phyloP scores from a whole-genome alignment of 2,888 invertebrate species.

The Nomada fucata region DNA sequence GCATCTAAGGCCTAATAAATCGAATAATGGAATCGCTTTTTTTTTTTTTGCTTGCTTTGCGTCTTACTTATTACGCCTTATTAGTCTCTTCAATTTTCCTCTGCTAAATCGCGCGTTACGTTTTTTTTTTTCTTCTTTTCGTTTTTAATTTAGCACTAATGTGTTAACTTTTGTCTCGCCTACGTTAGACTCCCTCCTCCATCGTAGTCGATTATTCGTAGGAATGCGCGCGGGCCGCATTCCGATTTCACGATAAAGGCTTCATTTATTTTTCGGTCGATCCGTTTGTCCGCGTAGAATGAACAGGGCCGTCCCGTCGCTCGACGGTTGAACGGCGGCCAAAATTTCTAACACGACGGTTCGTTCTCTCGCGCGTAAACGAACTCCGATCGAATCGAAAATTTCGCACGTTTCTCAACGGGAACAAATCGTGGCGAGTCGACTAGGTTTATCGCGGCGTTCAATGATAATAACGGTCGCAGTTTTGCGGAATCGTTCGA shows the following conservation, averaged over 20 bases:
- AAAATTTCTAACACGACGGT: background rate
- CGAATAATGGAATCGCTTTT: conserved; percentile 51
- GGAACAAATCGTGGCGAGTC: conserved; percentile 1
- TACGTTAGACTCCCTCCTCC: conserved; percentile 51
- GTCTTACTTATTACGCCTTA: conserved; percentile 8
- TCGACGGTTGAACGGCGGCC: conserved; percentile 32
- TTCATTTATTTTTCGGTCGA: background rate
- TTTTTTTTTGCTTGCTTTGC: conserved; percentile 26
- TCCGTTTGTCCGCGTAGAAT: conserved; percentile 26
- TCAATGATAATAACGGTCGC: background rate
- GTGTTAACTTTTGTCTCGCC: conserved; percentile 6
- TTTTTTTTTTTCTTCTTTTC: background rate
- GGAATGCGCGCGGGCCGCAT: conserved; percentile 32
- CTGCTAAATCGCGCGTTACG: conserved; percentile 39
- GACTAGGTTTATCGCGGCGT: background rate
- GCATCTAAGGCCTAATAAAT: conserved; percentile 61
- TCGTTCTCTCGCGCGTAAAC: background rate
- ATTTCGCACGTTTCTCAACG: background rate
- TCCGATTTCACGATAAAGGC: conserved; percentile 18
- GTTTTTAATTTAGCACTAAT: conserved; percentile 14
- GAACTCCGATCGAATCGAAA: conserved; percentile 9
- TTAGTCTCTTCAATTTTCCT: conserved; percentile 29
- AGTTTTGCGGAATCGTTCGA: conserved; percentile 4
- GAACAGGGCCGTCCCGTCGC: conserved; percentile 17
- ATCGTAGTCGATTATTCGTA: conserved; percentile 47